Percentiles rank a stretch among this genome's conserved stretches.
These are phyloP conservation scores for Brevimyrus niger DNA, from an alignment of 2,113 vertebrate genomes.

Conservation along the genomic window DNA sequence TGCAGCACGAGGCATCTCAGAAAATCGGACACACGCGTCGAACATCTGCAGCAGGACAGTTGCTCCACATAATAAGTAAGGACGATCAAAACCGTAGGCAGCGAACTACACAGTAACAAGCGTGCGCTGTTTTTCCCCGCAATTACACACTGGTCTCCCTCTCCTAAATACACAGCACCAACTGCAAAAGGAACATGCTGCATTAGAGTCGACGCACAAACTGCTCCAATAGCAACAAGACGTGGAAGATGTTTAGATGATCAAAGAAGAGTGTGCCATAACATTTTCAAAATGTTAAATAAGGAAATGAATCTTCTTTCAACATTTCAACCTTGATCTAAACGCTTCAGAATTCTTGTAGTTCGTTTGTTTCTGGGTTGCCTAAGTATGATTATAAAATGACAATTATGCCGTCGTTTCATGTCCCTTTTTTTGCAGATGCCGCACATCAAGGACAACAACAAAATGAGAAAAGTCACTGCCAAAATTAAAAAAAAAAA, in stretches of 20 bases:
- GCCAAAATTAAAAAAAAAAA: background rate
- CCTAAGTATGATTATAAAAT: background rate
- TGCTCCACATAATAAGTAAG: constrained; percentile 33
- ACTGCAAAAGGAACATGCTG: background rate
- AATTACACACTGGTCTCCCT: background rate
- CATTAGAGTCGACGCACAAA: background rate
- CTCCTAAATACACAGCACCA: background rate
- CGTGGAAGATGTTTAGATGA: background rate
- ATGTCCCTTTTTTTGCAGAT: background rate
- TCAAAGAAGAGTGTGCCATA: background rate
- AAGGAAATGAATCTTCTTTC: background rate
- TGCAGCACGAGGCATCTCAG: constrained; percentile 30
- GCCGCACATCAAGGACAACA: background rate
- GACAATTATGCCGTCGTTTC: background rate
- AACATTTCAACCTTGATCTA: background rate
- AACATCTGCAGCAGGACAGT: constrained; percentile 49
- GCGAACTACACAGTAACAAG: background rate
- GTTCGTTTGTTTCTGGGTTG: background rate
- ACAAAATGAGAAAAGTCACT: background rate
- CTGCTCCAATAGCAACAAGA: background rate
- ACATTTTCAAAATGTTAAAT: background rate
- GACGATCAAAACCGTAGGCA: constrained; percentile 4
- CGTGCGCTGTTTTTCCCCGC: background rate
- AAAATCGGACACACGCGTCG: constrained; percentile 36
- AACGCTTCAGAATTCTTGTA: background rate